Percentiles rank a stretch among this genome's conserved stretches.
phyloP scores from a whole-genome alignment of 2,888 invertebrate species.

The Biston stratarius region DNA sequence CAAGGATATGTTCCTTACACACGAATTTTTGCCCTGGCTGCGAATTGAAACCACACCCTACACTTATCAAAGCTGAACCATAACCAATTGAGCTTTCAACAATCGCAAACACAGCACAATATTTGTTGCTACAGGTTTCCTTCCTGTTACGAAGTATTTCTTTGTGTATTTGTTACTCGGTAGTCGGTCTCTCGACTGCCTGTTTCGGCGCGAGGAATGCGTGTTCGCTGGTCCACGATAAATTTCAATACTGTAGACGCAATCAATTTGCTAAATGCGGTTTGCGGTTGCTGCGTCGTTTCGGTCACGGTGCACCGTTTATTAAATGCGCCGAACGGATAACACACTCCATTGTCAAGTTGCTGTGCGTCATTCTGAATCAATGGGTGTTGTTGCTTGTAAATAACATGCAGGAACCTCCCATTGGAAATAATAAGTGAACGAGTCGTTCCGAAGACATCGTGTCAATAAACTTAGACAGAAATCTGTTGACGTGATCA shows the following conservation, averaged over 20 bases:
- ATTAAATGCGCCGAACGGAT: slow-evolving; percentile 15
- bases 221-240: slow-evolving; percentile 30
- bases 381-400: neutral
- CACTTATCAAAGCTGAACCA: too few species aligned
- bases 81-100: too few species aligned
- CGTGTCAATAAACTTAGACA: neutral
- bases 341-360: slow-evolving; percentile 3
- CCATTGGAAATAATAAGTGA: neutral
- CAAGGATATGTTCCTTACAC: too few species aligned
- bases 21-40: too few species aligned
- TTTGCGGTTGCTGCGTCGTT: slow-evolving; percentile 15
- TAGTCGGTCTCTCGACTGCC: slow-evolving; percentile 13
- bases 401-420: neutral
- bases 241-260: slow-evolving; percentile 33
- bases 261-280: slow-evolving; percentile 32
- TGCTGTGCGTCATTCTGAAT: slow-evolving; percentile 2
- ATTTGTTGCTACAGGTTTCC: neutral
- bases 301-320: slow-evolving; percentile 4
- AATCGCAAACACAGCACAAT: too few species aligned
- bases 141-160: neutral
- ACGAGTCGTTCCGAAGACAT: neutral
- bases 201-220: slow-evolving; percentile 34
- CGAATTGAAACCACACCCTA: too few species aligned
- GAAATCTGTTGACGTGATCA: slow-evolving; percentile 18
- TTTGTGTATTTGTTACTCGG: neutral